Evolutionary conservation across 2,797 vertebrate genomes (phyloP).

Genomic region (Myotis myotis): DNA sequence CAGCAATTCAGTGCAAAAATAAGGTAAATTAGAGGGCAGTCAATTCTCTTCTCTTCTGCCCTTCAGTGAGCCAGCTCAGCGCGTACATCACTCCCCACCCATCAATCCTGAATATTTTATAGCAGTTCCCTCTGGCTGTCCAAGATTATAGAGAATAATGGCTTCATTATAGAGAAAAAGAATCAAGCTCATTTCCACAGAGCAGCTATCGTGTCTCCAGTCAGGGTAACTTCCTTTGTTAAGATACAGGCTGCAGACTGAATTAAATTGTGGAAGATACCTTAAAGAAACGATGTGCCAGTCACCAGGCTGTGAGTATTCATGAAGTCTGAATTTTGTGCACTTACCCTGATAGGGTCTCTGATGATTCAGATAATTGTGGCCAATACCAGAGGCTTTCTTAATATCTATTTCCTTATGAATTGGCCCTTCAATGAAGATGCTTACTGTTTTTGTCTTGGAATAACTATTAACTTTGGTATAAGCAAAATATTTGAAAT

Average conservation of each 20-base stretch:
- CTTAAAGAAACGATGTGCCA: not conserved
- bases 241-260: constrained; percentile 5
- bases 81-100: not conserved
- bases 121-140: constrained; percentile 53
- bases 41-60: constrained; percentile 35
- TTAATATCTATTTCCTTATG: constrained; percentile 29
- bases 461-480: constrained; percentile 38
- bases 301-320: not conserved
- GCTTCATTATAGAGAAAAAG: constrained; percentile 62
- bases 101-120: constrained; percentile 71
- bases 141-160: constrained; percentile 68
- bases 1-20: constrained; percentile 42
- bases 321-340: constrained; percentile 8
- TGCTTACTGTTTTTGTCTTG: constrained; percentile 39
- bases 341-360: constrained; percentile 10
- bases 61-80: constrained; percentile 18
- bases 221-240: constrained; percentile 61
- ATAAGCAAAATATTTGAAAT: constrained; percentile 39
- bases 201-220: not conserved
- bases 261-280: not conserved
- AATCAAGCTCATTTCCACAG: constrained; percentile 48
- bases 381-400: constrained; percentile 7
- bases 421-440: constrained; percentile 11
- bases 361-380: constrained; percentile 23
- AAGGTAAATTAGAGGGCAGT: constrained; percentile 24